Evolutionary conservation across 2,113 vertebrate genomes (phyloP).

Genomic region (Forbesichthys papilliferus): DNA sequence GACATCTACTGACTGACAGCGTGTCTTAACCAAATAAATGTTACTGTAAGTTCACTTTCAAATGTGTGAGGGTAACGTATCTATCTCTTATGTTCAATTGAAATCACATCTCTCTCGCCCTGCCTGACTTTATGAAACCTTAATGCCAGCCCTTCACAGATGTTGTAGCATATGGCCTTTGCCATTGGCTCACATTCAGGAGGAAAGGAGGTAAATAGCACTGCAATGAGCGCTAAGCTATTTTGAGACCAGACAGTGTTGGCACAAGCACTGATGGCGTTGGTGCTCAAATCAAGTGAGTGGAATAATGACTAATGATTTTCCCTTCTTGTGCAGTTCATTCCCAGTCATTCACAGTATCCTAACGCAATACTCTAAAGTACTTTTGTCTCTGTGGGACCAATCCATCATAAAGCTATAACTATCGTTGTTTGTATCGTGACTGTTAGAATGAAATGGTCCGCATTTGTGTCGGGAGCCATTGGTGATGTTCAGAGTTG

Average conservation of each 20-base stretch:
- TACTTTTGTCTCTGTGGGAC: conserved; percentile 14
- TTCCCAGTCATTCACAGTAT: conserved; percentile 18
- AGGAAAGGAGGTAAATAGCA: conserved; percentile 18
- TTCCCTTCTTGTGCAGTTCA: conserved; percentile 35
- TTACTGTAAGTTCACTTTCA: neutral
- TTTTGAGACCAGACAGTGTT: conserved; percentile 22
- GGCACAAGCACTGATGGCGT: conserved; percentile 23
- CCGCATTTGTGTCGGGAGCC: neutral
- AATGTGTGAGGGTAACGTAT: neutral
- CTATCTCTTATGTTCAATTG: neutral
- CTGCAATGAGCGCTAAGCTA: conserved; percentile 25
- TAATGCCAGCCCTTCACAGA: neutral
- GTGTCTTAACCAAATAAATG: no score
- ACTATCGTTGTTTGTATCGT: neutral
- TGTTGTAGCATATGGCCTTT: conserved; percentile 2
- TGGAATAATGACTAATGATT: conserved; percentile 63
- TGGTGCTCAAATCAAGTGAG: conserved; percentile 52
- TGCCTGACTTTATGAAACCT: neutral
- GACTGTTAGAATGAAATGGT: neutral
- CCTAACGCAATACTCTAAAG: conserved; percentile 28
- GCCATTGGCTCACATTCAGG: conserved; percentile 9
- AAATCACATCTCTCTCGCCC: neutral
- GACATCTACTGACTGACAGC: no score
- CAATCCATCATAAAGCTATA: conserved; percentile 1
- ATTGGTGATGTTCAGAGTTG: no score